Evolutionary conservation across 2,113 vertebrate genomes (phyloP).

Genomic region (Muntiacus muntjak): DNA sequence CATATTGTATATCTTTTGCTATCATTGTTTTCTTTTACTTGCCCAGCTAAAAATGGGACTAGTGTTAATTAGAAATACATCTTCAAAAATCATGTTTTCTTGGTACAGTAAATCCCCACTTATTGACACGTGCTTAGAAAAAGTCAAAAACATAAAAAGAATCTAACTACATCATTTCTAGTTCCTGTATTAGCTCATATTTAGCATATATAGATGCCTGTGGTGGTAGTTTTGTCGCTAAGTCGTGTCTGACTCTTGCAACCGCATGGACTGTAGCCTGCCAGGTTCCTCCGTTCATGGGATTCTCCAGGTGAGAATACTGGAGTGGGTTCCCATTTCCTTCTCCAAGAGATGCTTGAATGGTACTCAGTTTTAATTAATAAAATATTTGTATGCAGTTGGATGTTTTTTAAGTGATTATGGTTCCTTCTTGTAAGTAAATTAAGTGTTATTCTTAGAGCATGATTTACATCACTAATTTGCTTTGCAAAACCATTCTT

Average conservation of each 20-base stretch:
- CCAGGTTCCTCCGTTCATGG: background rate
- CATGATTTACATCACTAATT: background rate
- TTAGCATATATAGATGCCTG: background rate
- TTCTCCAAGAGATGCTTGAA: background rate
- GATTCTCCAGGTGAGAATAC: background rate
- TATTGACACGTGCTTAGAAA: background rate
- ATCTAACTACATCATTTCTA: background rate
- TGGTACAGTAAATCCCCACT: background rate
- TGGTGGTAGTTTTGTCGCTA: background rate
- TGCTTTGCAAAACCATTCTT: conserved; percentile 33
- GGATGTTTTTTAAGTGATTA: conserved; percentile 46
- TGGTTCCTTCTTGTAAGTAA: conserved; percentile 40
- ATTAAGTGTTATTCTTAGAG: conserved; percentile 43
- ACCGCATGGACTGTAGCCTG: background rate
- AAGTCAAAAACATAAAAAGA: background rate
- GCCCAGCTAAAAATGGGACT: background rate
- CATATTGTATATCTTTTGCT: background rate
- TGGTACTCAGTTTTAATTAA: conserved; percentile 31
- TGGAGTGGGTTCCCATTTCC: background rate
- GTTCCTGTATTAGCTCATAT: background rate
- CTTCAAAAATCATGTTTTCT: background rate
- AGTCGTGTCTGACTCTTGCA: background rate
- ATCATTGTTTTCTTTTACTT: background rate
- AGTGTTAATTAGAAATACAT: background rate
- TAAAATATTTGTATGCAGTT: conserved; percentile 42